Conservation (phyloP, 2,797 vertebrate genomes). For the Rhinogobio ventralis region DNA sequence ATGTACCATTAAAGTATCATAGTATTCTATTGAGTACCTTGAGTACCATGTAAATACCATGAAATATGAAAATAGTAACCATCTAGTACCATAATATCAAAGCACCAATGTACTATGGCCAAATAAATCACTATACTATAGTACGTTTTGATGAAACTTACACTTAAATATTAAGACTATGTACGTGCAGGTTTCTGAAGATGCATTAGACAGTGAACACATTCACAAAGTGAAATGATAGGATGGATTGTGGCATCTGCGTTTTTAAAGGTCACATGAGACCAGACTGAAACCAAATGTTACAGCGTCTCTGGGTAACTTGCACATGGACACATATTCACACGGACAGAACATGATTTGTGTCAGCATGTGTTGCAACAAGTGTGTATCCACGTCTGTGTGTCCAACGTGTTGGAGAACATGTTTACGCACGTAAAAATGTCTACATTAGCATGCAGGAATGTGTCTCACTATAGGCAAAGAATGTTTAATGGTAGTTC, state of each 20-base stretch:
- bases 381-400: neutral
- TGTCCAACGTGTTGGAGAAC: constrained; percentile 26
- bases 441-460: constrained; percentile 15
- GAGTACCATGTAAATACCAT: neutral
- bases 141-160: neutral
- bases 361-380: constrained; percentile 42
- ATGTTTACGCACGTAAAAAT: neutral
- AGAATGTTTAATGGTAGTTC: neutral
- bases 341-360: constrained; percentile 37
- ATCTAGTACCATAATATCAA: neutral
- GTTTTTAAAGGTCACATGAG: constrained; percentile 46
- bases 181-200: neutral
- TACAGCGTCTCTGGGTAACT: neutral
- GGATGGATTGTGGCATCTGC: constrained; percentile 32
- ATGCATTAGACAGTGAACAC: neutral
- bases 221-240: constrained; percentile 1
- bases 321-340: neutral
- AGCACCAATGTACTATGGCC: neutral
- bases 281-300: constrained; percentile 30
- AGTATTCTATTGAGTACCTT: neutral
- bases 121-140: neutral
- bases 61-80: neutral
- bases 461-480: constrained; percentile 20
- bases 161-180: neutral
- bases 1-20: neutral